These are phyloP conservation scores for Selenia dentaria DNA, from an alignment of 2,888 invertebrate species.

Conservation along the genomic window DNA sequence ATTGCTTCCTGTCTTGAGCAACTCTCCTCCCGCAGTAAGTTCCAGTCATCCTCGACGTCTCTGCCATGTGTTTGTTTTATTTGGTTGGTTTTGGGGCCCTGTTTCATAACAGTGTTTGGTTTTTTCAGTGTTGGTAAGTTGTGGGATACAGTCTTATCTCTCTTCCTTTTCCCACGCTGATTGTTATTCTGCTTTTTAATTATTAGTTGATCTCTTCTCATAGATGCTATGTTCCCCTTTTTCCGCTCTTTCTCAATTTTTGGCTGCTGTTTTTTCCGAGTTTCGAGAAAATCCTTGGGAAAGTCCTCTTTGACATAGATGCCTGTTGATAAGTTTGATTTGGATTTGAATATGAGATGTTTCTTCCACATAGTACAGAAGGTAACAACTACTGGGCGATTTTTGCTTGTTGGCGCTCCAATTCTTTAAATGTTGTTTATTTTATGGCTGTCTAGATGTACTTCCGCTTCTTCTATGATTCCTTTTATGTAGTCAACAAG, in stretches of 20 bases:
- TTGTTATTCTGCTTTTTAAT: not conserved
- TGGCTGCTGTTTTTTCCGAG: no score
- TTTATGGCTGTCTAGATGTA: slow-evolving; percentile 1
- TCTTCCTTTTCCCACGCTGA: not conserved
- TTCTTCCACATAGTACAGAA: slow-evolving; percentile 1
- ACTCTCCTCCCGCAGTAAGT: no score
- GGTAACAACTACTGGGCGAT: not conserved
- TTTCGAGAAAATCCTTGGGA: no score
- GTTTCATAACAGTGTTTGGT: no score
- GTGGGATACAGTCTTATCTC: not conserved
- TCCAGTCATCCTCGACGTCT: no score
- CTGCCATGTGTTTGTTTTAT: no score
- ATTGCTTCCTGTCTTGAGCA: no score
- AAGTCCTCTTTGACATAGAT: no score
- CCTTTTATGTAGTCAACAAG: not conserved
- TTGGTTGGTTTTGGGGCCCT: no score
- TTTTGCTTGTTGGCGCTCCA: not conserved
- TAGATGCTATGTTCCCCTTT: no score
- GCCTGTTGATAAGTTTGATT: not conserved
- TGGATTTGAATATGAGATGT: not conserved
- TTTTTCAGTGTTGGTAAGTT: not conserved
- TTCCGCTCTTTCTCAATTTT: no score
- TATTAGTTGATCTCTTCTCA: no score
- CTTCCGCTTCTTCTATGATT: not conserved
- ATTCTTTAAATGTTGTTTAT: slow-evolving; percentile 1